Evolutionary conservation across 1,140 invertebrate genomes (phyloP), one percentile per base, ranked within the genome.

Genomic region (Popillia japonica): DNA sequence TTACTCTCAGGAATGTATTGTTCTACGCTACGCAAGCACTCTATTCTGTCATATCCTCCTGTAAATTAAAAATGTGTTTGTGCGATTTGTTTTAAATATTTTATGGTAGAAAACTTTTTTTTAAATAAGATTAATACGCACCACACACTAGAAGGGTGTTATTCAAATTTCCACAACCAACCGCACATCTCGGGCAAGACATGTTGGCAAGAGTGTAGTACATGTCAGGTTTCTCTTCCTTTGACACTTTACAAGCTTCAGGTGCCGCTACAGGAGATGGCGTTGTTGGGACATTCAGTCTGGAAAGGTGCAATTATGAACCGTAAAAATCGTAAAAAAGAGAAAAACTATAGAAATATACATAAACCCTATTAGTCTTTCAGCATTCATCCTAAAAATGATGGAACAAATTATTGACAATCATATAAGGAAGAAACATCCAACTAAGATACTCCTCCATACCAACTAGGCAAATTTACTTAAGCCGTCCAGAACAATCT

Each of bases 31-130:
- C 90, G 91, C 61, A 97, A 87, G 84, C 95, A 96, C 85, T 96
- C 94, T 17, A 72, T 40, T 72, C 64, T 89, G 85, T 96, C 94
- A 86, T 97, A 96, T 8, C 96, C 95, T 85, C 94, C 94, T 92
- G 85, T 82, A 85, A 88, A 40, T 40, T 27, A n/a, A 17, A 55
- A n/a, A 17, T 55, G 2, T 17, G 17, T 55, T 48, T 17, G 48
- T n/a, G 4, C 1, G 1, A 34, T 34, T 34, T 34, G 27, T 2
- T 34, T 34, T 1, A 34, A 34, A 34, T n/a, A n/a, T n/a, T n/a
- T n/a, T n/a, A n/a, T n/a, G n/a, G n/a, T n/a, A n/a, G n/a, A n/a
- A n/a, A n/a, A n/a, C 4, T 34, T 34, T 34, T 2, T 34, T 34
- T 34, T n/a, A n/a, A n/a, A 17, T n/a, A 55, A 55, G 0, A 55